phyloP scores from a whole-genome alignment of 1,140 invertebrate species.

The Trypoxylus dichotomus region DNA sequence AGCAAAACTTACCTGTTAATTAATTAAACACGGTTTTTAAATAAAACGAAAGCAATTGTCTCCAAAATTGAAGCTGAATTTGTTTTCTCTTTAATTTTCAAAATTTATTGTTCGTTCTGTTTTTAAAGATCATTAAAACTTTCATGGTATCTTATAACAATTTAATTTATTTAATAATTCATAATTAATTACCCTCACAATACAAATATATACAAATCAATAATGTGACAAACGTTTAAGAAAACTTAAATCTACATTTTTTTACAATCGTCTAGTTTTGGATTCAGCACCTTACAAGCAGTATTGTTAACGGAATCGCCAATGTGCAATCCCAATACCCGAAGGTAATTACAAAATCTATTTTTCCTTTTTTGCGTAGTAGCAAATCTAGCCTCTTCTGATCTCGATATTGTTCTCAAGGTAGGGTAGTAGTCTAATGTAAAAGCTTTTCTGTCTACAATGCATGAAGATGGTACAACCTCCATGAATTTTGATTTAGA shows the following conservation, averaged over 20 bases:
- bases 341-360: constrained; percentile 65
- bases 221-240: background rate
- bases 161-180: background rate
- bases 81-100: too few species aligned
- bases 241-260: background rate
- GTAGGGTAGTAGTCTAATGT: constrained; percentile 60
- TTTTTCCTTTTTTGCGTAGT: constrained; percentile 58
- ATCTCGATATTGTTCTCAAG: constrained; percentile 60
- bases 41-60: too few species aligned
- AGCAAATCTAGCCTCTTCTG: constrained; percentile 58
- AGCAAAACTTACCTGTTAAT: too few species aligned
- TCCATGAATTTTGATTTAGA: constrained; percentile 40
- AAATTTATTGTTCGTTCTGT: too few species aligned
- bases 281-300: constrained; percentile 38
- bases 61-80: too few species aligned
- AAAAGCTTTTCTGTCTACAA: constrained; percentile 37
- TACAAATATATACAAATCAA: background rate
- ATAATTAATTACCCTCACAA: background rate
- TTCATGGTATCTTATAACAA: too few species aligned
- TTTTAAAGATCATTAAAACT: too few species aligned
- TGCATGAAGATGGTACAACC: constrained; percentile 35
- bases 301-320: constrained; percentile 40
- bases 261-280: background rate
- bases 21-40: too few species aligned
- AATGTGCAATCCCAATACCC: constrained; percentile 41